Percentiles rank a stretch among this genome's conserved stretches.
These are phyloP conservation scores for Ferdinandea cuprea DNA, from an alignment of 2,888 invertebrate species.

Conservation along the genomic window DNA sequence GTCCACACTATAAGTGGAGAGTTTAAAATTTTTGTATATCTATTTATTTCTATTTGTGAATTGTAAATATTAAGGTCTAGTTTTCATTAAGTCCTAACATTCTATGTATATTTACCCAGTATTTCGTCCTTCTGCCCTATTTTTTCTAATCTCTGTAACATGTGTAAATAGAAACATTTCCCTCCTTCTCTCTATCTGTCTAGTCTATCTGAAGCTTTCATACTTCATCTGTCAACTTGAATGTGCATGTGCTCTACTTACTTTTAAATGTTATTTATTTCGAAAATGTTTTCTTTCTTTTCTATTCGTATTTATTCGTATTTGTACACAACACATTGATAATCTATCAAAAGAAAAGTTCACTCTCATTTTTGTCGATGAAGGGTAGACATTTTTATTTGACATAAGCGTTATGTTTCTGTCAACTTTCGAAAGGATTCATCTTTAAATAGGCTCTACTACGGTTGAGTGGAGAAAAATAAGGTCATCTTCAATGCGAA, in stretches of 20 bases:
- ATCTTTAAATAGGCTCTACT: background rate
- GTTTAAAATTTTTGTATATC: conserved; percentile 34
- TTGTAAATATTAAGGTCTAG: conserved; percentile 60
- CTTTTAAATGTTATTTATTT: conserved; percentile 26
- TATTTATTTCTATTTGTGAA: conserved; percentile 26
- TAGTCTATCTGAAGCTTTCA: conserved; percentile 43
- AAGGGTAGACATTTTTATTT: conserved; percentile 9
- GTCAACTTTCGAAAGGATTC: conserved; percentile 26
- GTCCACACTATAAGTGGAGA: conserved; percentile 68
- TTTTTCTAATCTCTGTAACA: conserved; percentile 21
- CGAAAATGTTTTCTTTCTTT: background rate
- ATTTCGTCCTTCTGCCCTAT: conserved; percentile 3
- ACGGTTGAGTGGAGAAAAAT: background rate
- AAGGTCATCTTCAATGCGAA: no score
- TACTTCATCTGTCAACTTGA: conserved; percentile 69
- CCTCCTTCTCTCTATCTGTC: conserved; percentile 36
- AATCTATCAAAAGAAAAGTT: background rate
- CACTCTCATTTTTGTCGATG: background rate
- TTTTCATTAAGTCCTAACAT: conserved; percentile 28
- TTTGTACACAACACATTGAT: conserved; percentile 13
- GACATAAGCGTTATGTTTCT: conserved; percentile 12
- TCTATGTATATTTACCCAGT: conserved; percentile 45
- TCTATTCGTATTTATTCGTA: background rate
- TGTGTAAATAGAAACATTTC: conserved; percentile 65
- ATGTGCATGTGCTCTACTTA: conserved; percentile 66